A percentile compares a stretch with the other conserved stretches of the same genome.
phyloP scores from a whole-genome alignment of 2,113 vertebrate genomes.

The Mormyrus lacerda region DNA sequence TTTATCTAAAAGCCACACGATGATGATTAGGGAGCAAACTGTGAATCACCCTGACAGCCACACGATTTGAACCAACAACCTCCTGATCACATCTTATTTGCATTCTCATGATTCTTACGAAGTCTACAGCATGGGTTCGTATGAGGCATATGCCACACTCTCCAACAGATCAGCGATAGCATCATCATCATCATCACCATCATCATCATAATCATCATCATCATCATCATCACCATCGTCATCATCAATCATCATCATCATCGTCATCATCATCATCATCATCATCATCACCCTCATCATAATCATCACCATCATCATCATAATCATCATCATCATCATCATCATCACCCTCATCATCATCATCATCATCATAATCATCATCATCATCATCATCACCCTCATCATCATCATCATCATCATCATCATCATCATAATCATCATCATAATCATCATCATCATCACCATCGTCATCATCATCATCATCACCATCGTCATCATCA shows the following conservation, averaged over 20 bases:
- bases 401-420: too few relatives aligned
- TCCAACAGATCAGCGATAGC: background rate
- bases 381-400: background rate
- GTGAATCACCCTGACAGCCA: background rate
- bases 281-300: too few relatives aligned
- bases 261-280: background rate
- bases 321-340: background rate
- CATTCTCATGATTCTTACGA: background rate
- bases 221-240: background rate
- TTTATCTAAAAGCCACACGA: too few relatives aligned
- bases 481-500: background rate
- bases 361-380: background rate
- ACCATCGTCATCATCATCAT: background rate
- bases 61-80: background rate
- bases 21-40: background rate
- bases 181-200: too few relatives aligned
- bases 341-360: too few relatives aligned
- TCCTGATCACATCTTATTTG: background rate
- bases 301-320: background rate
- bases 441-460: background rate
- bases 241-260: background rate
- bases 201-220: background rate
- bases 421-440: background rate
- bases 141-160: background rate
- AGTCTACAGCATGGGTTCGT: background rate